Percentiles rank a stretch among this genome's conserved stretches.
phyloP scores from a whole-genome alignment of 2,113 vertebrate species.

The Rhea americana region DNA sequence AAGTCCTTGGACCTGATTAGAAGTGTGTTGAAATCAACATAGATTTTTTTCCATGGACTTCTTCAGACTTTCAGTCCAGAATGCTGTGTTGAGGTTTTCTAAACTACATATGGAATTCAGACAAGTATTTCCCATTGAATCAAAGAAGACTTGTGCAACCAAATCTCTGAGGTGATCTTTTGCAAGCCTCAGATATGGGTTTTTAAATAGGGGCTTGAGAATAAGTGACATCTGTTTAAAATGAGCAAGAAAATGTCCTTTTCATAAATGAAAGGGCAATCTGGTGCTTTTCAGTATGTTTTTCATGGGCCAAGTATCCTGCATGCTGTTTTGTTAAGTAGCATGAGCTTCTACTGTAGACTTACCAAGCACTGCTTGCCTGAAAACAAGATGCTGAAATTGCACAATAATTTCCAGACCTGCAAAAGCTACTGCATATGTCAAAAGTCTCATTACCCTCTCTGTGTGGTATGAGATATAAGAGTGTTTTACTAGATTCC shows the following conservation, averaged over 20 bases:
- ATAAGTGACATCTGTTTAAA: neutral
- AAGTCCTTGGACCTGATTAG: neutral
- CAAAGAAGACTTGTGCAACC: neutral
- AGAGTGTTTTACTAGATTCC: neutral
- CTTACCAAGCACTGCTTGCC: neutral
- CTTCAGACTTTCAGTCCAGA: fast-evolving
- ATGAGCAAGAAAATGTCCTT: neutral
- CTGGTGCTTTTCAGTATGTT: neutral
- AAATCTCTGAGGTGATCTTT: neutral
- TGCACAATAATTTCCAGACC: neutral
- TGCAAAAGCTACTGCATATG: neutral
- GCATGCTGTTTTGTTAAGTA: neutral
- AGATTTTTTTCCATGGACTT: neutral
- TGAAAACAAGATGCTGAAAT: neutral
- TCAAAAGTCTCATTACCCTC: fast-evolving
- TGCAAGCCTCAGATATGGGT: neutral
- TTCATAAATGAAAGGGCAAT: neutral
- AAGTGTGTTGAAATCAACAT: fast-evolving
- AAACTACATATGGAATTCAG: neutral
- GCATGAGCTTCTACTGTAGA: neutral
- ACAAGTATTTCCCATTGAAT: neutral
- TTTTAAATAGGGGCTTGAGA: neutral
- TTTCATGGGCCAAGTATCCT: neutral
- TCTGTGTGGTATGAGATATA: neutral
- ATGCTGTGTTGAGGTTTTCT: neutral